phyloP scores from a whole-genome alignment of 2,113 vertebrate species.

The Megalops atlanticus region DNA sequence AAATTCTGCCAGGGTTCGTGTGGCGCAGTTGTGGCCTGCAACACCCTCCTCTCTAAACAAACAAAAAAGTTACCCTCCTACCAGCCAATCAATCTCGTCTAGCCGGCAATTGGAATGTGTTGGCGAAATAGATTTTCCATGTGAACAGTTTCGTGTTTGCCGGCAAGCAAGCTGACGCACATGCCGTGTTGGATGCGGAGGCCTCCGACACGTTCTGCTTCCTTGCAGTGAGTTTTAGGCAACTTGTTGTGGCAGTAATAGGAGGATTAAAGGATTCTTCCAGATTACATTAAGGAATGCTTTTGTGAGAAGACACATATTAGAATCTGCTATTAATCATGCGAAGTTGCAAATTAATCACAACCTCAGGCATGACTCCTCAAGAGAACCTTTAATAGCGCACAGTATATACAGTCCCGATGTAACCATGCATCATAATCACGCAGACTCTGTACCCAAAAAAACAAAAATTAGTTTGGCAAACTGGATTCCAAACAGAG shows the following conservation, averaged over 20 bases:
- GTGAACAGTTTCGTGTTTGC: conserved; percentile 41
- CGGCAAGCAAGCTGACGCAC: neutral
- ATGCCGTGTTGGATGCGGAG: conserved; percentile 26
- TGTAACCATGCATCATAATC: neutral
- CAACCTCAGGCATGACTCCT: neutral
- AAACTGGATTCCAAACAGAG: neutral
- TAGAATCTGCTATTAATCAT: conserved; percentile 44
- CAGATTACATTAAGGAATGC: conserved; percentile 56
- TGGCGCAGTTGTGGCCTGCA: conserved; percentile 53
- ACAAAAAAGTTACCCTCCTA: conserved; percentile 53
- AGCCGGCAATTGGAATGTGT: conserved; percentile 54
- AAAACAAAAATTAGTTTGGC: conserved; percentile 9
- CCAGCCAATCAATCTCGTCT: conserved; percentile 41
- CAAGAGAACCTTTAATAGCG: neutral
- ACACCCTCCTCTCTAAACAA: conserved; percentile 51
- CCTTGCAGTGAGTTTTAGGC: conserved; percentile 37
- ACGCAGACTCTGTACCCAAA: neutral
- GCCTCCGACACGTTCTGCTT: conserved; percentile 47
- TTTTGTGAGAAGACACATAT: conserved; percentile 46
- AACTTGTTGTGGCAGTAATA: conserved; percentile 37
- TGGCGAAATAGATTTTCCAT: conserved; percentile 55
- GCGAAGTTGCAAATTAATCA: conserved; percentile 44
- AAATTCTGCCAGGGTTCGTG: conserved; percentile 62
- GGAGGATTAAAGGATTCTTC: conserved; percentile 44
- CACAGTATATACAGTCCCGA: neutral